Evolutionary conservation across 2,113 vertebrate species (phyloP).

Genomic region (Orycteropus afer): DNA sequence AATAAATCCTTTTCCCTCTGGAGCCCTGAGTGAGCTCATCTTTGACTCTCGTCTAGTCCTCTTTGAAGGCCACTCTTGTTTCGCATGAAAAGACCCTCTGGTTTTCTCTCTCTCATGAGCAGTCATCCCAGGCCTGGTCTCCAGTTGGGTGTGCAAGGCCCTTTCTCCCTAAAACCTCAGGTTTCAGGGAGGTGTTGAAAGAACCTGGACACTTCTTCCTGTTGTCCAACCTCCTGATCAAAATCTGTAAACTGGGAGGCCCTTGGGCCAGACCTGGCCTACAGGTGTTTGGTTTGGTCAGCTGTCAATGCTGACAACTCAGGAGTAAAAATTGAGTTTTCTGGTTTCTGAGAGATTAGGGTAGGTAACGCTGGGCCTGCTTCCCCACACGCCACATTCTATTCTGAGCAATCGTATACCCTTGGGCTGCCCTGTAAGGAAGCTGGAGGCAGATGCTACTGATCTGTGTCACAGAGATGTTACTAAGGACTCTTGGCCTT

Average conservation of each 20-base stretch:
- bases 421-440: background rate
- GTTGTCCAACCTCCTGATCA: background rate
- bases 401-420: background rate
- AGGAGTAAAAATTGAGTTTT: background rate
- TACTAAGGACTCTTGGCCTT: background rate
- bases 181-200: background rate
- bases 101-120: background rate
- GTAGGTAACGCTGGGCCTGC: background rate
- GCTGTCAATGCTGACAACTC: background rate
- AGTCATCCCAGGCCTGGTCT: background rate
- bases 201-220: background rate
- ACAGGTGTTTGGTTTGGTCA: background rate
- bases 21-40: slow-evolving; percentile 53
- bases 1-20: slow-evolving; percentile 77
- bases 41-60: slow-evolving; percentile 22
- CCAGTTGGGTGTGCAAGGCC: background rate
- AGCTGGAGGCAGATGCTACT: background rate
- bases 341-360: background rate
- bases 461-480: background rate
- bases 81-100: background rate
- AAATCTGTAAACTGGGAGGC: background rate
- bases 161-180: background rate
- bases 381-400: background rate
- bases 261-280: background rate
- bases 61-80: background rate